Evolutionary conservation across 2,888 invertebrate genomes (phyloP), one percentile per base, ranked within the genome.

Genomic region (Brenthis hecate): DNA sequence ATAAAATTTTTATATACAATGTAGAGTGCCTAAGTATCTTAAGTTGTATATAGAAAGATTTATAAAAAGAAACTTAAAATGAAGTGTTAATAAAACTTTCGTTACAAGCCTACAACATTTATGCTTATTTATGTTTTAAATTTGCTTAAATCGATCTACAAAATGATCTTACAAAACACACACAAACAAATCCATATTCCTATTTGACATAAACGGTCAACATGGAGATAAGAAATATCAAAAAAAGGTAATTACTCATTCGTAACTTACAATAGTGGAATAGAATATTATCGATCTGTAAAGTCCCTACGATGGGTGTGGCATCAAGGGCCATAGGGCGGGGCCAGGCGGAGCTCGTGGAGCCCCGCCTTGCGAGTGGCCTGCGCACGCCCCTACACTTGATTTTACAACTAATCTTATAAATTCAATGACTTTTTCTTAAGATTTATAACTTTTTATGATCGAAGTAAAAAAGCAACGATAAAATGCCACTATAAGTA

Each of bases 371-470:
- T 82, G 79, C 72, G 77, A 74, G 63, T 73, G 73, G 73, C 82
- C 82, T 79, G 76, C 81, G 84, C 81, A 78, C 85, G 86, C 86
- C 85, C 81, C 70, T 66, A 72, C 70, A 53, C 13, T 48, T 48
- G 53, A 36, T 48, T 66, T 54, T 43, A 43, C 2, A 36, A 36
- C 19, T 62, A 62, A 51, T 62, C 53, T 62, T 13, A 43, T 53
- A 53, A 32, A 36, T 53, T 16, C 51, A 16, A 8, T 3, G n/a
- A 8, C 3, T 14, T 62, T 36, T 13, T 11, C 53, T 14, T 13
- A 14, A 54, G 8, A 54, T 62, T n/a, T 32, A 53, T 19, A 14
- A 23, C 0, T 19, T 53, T 16, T 16, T 13, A 11, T 23, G 0
- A 6, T 13, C 3, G 28, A 6, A 14, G n/a, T 60, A n/a, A n/a